These are phyloP conservation scores for Tachuris rubrigastra DNA, from an alignment of 2,113 vertebrate species.

Conservation along the genomic window DNA sequence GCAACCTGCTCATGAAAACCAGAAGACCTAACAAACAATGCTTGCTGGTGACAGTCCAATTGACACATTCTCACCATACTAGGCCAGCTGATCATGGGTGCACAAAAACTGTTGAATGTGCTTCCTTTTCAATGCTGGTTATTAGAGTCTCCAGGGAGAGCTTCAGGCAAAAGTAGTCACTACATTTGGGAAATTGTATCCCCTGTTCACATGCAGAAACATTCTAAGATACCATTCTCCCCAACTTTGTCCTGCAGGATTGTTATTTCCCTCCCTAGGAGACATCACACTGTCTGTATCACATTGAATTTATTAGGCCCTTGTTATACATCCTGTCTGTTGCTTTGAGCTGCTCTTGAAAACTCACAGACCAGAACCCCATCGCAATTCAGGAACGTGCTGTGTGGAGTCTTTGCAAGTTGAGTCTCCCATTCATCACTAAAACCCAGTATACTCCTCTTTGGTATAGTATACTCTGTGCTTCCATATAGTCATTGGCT, in stretches of 20 bases:
- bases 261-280: neutral
- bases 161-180: neutral
- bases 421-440: neutral
- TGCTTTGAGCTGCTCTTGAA: neutral
- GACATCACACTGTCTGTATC: neutral
- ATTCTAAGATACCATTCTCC: neutral
- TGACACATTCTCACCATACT: neutral
- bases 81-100: fast-evolving
- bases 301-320: neutral
- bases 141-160: neutral
- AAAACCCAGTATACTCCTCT: fast-evolving
- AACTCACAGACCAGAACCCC: neutral
- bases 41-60: neutral
- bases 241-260: neutral
- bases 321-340: neutral
- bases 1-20: neutral
- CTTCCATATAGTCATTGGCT: neutral
- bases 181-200: neutral
- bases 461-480: neutral
- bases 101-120: neutral
- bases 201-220: neutral
- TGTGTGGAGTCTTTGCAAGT: neutral
- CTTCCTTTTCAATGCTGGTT: fast-evolving
- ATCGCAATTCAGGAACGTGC: neutral
- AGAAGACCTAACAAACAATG: neutral